Conservation (phyloP, 2,888 invertebrate genomes). For the Cheilosia pagana region DNA sequence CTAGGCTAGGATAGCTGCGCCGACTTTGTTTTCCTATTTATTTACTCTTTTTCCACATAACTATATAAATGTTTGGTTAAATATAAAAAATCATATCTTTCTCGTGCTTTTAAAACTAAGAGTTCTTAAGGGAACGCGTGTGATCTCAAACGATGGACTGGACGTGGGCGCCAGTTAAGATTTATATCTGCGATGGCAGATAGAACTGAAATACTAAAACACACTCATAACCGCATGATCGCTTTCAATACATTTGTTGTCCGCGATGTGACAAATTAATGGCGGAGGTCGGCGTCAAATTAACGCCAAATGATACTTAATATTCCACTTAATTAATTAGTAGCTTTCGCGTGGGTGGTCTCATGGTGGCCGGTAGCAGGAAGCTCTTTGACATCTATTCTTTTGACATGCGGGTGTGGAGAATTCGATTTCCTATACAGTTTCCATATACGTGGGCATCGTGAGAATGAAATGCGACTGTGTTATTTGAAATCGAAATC, state of each 20-base stretch:
- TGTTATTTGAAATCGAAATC: too few relatives aligned
- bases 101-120: too few relatives aligned
- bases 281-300: constrained; percentile 56
- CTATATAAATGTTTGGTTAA: too few relatives aligned
- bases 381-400: constrained; percentile 23
- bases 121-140: too few relatives aligned
- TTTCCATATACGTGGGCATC: constrained; percentile 34
- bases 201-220: background rate
- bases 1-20: too few relatives aligned
- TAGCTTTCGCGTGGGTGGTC: constrained; percentile 40
- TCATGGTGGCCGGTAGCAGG: constrained; percentile 6
- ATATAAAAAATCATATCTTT: too few relatives aligned
- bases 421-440: constrained; percentile 16
- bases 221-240: constrained; percentile 48
- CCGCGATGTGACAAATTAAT: constrained; percentile 65
- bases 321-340: constrained; percentile 68
- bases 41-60: too few relatives aligned
- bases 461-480: constrained; percentile 27
- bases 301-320: constrained; percentile 61
- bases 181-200: background rate
- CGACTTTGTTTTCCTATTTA: too few relatives aligned
- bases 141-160: too few relatives aligned
- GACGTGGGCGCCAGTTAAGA: constrained; percentile 11
- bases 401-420: constrained; percentile 11
- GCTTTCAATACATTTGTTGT: constrained; percentile 40